Evolutionary conservation across 23 tunicate species (phyloP), one percentile per base, ranked within the genome.

Genomic region (Styela clava): DNA sequence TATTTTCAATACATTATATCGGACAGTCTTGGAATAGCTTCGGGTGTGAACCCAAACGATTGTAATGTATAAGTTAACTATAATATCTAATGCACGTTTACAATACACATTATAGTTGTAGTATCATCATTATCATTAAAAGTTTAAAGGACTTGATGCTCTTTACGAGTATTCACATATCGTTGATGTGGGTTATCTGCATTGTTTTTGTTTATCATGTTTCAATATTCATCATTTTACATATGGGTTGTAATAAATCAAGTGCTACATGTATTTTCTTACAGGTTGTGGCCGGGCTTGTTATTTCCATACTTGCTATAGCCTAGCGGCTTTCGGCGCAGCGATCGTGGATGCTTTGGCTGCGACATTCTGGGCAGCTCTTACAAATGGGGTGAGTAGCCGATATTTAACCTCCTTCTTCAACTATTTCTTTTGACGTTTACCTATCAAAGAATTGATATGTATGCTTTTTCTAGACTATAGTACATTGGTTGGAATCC

Each of bases 11-110:
- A 1, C 24, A 67, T 67, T 18, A 1, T 67, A 29, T n/a, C 71
- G 16, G 71, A 24, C 21, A 16, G 31, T 67, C 71, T 67, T 29
- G 71, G 71, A 19, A 67, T 67, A 18, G 71, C 71, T 16, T 67
- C 71, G 16, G 71, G 71, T 0, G 71, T 67, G 31, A 67, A 24
- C 16, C 30, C 71, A 24, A 18, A 19, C 24, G 0, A 29, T 29
- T 67, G 71, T 29, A 67, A 67, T 67, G 71, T 67, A n/a, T n/a
- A 22, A 67, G 71, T 67, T 67, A 25, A 61, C n/a, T 61, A 61
- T 0, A 61, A 61, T 61, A 21, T 22, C 22, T 22, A 0, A 61
- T 61, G n/a, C 22, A 22, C 0, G 64, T 22, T 61, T 0, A 21
- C 22, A 61, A 0, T 61, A 22, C 64, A 21, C n/a, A 61, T 22